Evolutionary conservation across 2,113 vertebrate species (phyloP), one percentile per base, ranked within the genome.

Genomic region (Cyanoramphus novaezelandiae): DNA sequence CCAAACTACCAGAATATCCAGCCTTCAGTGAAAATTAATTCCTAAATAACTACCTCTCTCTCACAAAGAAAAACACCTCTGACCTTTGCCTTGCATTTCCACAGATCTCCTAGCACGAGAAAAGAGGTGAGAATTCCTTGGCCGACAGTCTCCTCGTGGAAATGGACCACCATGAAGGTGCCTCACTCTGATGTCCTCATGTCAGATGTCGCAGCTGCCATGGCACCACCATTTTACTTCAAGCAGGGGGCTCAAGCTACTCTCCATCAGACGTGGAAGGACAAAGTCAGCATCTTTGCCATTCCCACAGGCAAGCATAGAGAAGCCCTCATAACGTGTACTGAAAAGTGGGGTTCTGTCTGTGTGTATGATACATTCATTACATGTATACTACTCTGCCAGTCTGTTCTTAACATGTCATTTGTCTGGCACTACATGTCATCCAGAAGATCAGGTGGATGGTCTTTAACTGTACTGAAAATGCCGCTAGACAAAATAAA

Each of bases 131-230:
- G 17, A 79, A 80, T 17, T 80, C 23, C 46, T 43, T 16, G 76
- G 17, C 5, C 1, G 4, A n/a, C 24, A 62, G 8, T 8, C 4
- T 79, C 8, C 20, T 87, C 27, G 2, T 44, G 28, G 59, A 90
- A 15, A 23, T 23, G 49, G n/a, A 62, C 7, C 9, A 41, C 27
- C 41, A 23, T 20, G 37, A 76, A 57, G 18, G 18, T 35, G 5
- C 13, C 18, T 78, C 31, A 53, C 14, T 9, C 20, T 55, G 29
- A 31, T 43, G 14, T 47, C 18, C 33, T 29, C 44, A 31, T 4
- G 4, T 37, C 39, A 79, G 57, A 55, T 1, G 1, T 67, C 25
- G 29, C 16, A 62, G 62, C 20, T 63, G 25, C 31, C 0, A 0
- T 53, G 31, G 53, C 29, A 86, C 16, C 18, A n/a, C 31, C 28